phyloP scores from a whole-genome alignment of 2,113 vertebrate genomes.

The Prietella phreatophila region DNA sequence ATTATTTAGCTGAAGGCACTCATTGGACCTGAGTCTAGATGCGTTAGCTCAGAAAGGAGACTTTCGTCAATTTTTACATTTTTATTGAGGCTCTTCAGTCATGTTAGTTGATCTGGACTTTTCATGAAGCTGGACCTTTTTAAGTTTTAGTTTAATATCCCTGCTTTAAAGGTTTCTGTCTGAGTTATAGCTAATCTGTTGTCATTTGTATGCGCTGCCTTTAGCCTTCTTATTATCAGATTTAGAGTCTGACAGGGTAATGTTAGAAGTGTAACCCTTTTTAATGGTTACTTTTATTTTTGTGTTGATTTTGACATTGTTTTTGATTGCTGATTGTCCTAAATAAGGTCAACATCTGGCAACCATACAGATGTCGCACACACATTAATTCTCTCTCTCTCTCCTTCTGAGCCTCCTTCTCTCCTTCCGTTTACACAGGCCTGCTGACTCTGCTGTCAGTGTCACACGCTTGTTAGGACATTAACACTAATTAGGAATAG shows the following conservation, averaged over 20 bases:
- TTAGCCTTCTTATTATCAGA: too few relatives aligned
- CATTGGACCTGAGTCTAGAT: not conserved
- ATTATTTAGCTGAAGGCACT: not conserved
- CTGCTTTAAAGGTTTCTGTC: not conserved
- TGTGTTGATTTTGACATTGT: not conserved
- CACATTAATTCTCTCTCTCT: not conserved
- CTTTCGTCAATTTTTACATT: not conserved
- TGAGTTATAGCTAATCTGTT: not conserved
- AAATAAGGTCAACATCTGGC: not conserved
- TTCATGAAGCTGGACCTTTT: not conserved
- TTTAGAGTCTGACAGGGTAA: not conserved
- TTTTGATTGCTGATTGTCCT: not conserved
- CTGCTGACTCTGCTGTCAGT: constrained; percentile 78
- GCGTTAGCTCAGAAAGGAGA: not conserved
- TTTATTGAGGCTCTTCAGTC: not conserved
- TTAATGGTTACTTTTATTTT: not conserved
- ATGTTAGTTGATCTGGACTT: not conserved
- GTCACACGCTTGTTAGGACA: constrained; percentile 78
- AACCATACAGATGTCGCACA: not conserved
- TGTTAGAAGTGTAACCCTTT: too few relatives aligned
- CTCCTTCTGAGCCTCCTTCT: constrained; percentile 66
- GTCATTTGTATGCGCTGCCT: too few relatives aligned
- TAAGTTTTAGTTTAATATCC: not conserved
- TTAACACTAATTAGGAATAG: constrained; percentile 75
- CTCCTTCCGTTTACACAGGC: constrained; percentile 74